These are phyloP conservation scores for Cyanoramphus novaezelandiae DNA, from an alignment of 2,113 vertebrate species.

Conservation along the genomic window DNA sequence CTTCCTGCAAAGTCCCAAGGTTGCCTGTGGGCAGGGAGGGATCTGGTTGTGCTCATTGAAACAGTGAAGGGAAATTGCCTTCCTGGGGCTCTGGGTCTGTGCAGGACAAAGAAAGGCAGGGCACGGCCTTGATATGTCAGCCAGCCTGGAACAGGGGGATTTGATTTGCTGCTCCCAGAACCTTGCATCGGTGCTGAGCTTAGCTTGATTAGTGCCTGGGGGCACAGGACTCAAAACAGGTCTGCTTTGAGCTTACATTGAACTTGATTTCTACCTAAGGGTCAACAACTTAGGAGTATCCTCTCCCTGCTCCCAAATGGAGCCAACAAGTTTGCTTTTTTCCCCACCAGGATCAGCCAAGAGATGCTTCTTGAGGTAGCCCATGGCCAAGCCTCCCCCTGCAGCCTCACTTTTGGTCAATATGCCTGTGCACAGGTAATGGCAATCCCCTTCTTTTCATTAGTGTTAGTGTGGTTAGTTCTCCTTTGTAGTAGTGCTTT, in stretches of 20 bases:
- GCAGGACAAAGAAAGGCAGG: neutral
- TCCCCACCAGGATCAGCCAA: neutral
- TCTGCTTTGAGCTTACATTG: fast-evolving
- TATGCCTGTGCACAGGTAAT: constrained; percentile 28
- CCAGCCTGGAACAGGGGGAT: neutral
- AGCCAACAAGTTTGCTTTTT: neutral
- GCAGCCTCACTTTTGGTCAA: constrained; percentile 40
- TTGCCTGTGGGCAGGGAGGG: neutral
- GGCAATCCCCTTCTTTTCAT: neutral
- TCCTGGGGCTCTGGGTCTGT: neutral
- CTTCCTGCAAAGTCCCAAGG: fast-evolving
- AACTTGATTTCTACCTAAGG: neutral
- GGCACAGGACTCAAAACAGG: neutral
- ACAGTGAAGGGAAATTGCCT: neutral
- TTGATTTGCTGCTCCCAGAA: neutral
- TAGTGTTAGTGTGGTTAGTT: neutral
- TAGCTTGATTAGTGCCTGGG: neutral
- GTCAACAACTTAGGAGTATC: neutral
- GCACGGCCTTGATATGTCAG: neutral
- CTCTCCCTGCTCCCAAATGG: neutral
- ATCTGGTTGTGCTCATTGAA: neutral
- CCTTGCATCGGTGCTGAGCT: neutral
- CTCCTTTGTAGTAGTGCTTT: neutral
- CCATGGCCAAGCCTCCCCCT: neutral
- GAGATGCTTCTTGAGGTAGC: neutral